Conservation (phyloP, 2,113 vertebrate genomes). For the Equus quagga region DNA sequence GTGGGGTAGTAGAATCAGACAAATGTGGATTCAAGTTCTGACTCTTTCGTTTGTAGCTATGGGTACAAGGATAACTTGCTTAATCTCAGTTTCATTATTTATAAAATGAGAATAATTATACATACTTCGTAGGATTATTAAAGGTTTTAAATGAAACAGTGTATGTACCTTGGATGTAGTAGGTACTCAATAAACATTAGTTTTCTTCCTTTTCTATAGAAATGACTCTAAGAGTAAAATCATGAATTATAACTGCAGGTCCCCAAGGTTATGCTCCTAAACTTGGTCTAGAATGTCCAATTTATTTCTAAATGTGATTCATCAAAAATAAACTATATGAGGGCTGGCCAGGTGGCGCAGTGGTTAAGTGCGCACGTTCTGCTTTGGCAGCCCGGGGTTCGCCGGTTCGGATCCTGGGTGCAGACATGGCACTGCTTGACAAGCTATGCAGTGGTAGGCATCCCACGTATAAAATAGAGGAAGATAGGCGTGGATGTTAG, state of each 20-base stretch:
- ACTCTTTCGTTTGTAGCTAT: conserved; percentile 31
- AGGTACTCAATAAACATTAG: neutral
- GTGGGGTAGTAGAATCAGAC: neutral
- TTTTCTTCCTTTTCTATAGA: conserved; percentile 59
- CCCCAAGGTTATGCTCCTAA: conserved; percentile 17
- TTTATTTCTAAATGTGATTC: conserved; percentile 54
- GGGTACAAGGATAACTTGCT: conserved; percentile 34
- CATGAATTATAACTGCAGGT: conserved; percentile 39
- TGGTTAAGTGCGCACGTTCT: too few species aligned
- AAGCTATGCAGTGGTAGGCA: too few species aligned
- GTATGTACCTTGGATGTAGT: neutral
- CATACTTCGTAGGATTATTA: neutral
- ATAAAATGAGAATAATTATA: conserved; percentile 4
- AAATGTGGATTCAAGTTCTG: conserved; percentile 36
- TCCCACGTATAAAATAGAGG: too few species aligned
- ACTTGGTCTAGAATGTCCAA: conserved; percentile 43
- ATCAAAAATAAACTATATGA: conserved; percentile 28
- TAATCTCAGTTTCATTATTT: conserved; percentile 54
- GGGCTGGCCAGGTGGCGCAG: too few species aligned
- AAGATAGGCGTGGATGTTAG: too few species aligned
- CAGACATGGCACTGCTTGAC: too few species aligned
- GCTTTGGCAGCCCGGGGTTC: too few species aligned
- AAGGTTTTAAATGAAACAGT: conserved; percentile 39
- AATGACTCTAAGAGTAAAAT: conserved; percentile 55
- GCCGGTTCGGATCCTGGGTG: too few species aligned